Percentiles rank a stretch among this genome's conserved stretches.
These are phyloP conservation scores for Tipula confusa DNA, from an alignment of 2,888 invertebrate genomes.

Conservation along the genomic window DNA sequence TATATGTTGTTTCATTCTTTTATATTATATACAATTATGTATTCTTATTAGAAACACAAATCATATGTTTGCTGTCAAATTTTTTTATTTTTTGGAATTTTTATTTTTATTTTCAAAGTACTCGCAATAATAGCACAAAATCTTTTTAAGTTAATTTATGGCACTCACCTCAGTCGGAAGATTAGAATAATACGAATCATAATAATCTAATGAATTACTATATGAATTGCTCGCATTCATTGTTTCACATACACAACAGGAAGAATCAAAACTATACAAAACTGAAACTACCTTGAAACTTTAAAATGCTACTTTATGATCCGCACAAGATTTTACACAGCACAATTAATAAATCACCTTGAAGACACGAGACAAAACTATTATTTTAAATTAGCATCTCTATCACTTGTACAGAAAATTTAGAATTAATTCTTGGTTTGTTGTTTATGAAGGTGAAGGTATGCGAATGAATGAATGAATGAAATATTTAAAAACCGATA, in stretches of 20 bases:
- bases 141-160: neutral
- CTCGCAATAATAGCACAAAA: neutral
- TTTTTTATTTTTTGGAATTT: neutral
- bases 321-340: neutral
- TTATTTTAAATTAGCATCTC: neutral
- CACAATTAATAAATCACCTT: neutral
- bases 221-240: neutral
- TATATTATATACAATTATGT: neutral
- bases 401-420: neutral
- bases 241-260: neutral
- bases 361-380: neutral
- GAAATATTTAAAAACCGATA: neutral
- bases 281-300: neutral
- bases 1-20: neutral
- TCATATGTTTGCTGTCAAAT: neutral
- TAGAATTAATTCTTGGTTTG: neutral
- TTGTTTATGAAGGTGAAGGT: neutral
- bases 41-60: neutral
- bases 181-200: constrained; percentile 37
- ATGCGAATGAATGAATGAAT: neutral
- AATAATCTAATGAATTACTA: neutral
- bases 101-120: neutral
- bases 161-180: constrained; percentile 46
- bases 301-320: no score
- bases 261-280: neutral